Conservation (phyloP, 2,888 invertebrate genomes). For the Ennomos quercinarius region DNA sequence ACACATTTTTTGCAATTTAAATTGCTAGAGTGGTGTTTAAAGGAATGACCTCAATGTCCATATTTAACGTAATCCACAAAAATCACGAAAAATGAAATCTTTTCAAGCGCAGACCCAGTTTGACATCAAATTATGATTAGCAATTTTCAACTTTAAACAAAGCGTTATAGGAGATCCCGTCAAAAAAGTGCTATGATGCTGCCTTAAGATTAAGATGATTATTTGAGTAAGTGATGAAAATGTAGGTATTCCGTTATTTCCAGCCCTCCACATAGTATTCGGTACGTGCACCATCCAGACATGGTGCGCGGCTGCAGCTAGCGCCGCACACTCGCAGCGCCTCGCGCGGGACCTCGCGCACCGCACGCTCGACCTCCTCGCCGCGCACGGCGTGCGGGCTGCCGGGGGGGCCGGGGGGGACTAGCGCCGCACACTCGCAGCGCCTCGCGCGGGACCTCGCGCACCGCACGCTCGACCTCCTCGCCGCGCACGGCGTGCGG, state of each 20-base stretch:
- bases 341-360: slow-evolving; percentile 64
- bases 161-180: too few relatives aligned
- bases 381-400: slow-evolving; percentile 64
- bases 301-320: slow-evolving; percentile 52
- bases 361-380: slow-evolving; percentile 62
- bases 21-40: too few relatives aligned
- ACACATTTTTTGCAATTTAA: too few relatives aligned
- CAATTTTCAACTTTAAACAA: too few relatives aligned
- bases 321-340: slow-evolving; percentile 54
- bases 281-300: slow-evolving; percentile 57
- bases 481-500: slow-evolving; percentile 63
- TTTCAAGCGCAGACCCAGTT: too few relatives aligned
- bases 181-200: too few relatives aligned
- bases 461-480: slow-evolving; percentile 61
- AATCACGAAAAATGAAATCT: too few relatives aligned
- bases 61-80: too few relatives aligned
- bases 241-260: background rate
- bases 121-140: too few relatives aligned
- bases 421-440: slow-evolving; percentile 49
- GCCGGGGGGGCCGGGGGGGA: slow-evolving; percentile 44
- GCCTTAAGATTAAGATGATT: too few relatives aligned
- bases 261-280: slow-evolving; percentile 61
- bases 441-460: slow-evolving; percentile 62
- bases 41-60: too few relatives aligned
- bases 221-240: too few relatives aligned